phyloP scores from a whole-genome alignment of 23 tunicate species.

The Clavelina lepadiformis region DNA sequence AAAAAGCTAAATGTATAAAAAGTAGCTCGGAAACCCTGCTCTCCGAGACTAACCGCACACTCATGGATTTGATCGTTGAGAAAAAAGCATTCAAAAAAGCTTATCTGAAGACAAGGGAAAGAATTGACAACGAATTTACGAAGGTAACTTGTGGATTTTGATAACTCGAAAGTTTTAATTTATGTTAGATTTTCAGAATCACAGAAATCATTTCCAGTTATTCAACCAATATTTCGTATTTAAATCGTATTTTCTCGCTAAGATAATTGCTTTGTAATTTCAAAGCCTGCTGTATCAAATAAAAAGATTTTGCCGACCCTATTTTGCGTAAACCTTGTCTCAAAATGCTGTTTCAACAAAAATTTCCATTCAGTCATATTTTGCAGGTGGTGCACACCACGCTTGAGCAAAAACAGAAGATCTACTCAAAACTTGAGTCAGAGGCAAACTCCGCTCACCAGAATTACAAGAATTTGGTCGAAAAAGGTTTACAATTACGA shows the following conservation, averaged over 20 bases:
- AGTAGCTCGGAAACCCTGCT: no score
- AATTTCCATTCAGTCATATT: neutral
- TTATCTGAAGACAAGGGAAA: conserved; percentile 5
- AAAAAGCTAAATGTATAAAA: no score
- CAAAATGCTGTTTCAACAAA: neutral
- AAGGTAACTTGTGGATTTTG: conserved; percentile 5
- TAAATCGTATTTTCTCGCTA: no score
- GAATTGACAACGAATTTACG: conserved; percentile 1
- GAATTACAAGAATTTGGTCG: neutral
- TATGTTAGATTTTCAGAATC: no score
- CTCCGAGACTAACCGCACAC: no score
- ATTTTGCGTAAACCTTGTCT: neutral
- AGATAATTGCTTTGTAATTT: no score
- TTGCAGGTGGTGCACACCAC: conserved; percentile 8
- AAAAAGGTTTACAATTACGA: no score
- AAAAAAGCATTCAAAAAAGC: neutral
- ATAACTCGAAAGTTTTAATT: no score
- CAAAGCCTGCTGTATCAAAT: no score
- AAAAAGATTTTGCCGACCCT: neutral
- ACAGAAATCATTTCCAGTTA: no score
- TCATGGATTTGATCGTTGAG: neutral
- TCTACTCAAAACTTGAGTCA: conserved; percentile 2
- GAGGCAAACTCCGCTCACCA: neutral
- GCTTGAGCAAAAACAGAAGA: conserved; percentile 8
- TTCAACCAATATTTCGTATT: no score